Conservation (phyloP, 2,797 vertebrate species). For the Pantherophis alleghaniensis region DNA sequence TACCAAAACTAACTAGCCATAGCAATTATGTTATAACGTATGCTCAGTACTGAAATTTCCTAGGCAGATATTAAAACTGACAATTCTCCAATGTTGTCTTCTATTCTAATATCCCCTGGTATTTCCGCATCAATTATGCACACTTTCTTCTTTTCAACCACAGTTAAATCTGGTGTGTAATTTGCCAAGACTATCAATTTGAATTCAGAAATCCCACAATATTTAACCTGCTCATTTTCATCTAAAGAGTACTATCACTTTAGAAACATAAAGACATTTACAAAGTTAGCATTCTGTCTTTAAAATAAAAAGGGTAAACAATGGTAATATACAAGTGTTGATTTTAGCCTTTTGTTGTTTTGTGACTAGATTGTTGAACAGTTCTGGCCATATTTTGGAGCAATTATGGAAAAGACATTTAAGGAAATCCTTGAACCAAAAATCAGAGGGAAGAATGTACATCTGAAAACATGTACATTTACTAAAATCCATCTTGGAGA, state of each 20-base stretch:
- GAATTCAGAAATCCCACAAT: background rate
- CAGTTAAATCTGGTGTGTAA: background rate
- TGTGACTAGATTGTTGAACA: constrained; percentile 82
- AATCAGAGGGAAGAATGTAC: constrained; percentile 79
- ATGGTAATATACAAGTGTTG: background rate
- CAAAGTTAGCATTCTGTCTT: background rate
- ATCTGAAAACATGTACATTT: constrained; percentile 88
- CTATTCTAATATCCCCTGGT: background rate
- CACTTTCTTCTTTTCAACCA: background rate
- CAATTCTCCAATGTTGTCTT: background rate
- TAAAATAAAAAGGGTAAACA: background rate
- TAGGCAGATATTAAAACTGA: background rate
- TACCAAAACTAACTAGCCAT: background rate
- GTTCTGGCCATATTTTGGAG: constrained; percentile 93
- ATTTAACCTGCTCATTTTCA: background rate
- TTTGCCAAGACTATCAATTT: background rate
- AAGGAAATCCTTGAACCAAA: constrained; percentile 82
- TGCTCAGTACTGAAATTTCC: background rate
- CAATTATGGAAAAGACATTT: constrained; percentile 90
- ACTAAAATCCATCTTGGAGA: constrained; percentile 91
- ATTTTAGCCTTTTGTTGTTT: background rate
- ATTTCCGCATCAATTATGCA: background rate
- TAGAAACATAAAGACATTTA: background rate
- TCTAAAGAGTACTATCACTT: background rate
- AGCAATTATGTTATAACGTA: background rate